Conservation (phyloP, 2,797 vertebrate species). For the Pterois miles region DNA sequence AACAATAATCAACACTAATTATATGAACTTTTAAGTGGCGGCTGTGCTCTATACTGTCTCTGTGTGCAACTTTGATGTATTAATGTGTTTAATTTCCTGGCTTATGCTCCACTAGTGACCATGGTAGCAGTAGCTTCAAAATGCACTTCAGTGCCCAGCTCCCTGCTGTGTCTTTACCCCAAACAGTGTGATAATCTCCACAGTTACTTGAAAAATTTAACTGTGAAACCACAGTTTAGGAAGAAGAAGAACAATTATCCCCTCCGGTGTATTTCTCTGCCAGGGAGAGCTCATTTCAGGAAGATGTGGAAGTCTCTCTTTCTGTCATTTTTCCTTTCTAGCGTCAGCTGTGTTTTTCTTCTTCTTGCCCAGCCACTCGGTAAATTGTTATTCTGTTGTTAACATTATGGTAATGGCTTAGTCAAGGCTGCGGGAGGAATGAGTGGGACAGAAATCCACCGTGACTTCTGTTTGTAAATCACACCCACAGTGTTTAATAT, state of each 20-base stretch:
- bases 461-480: constrained; percentile 49
- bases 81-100: constrained; percentile 13
- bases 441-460: constrained; percentile 47
- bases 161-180: constrained; percentile 24
- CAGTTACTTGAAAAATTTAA: constrained; percentile 28
- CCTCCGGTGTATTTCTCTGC: constrained; percentile 13
- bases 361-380: neutral
- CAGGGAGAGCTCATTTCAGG: constrained; percentile 14
- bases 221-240: constrained; percentile 26
- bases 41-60: neutral
- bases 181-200: constrained; percentile 20
- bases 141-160: neutral
- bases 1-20: neutral
- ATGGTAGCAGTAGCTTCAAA: neutral
- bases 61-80: neutral
- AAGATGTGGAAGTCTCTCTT: neutral
- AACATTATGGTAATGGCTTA: constrained; percentile 35
- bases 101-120: constrained; percentile 7
- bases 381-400: constrained; percentile 31
- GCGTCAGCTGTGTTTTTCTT: neutral
- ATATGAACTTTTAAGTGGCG: neutral
- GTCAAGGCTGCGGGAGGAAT: constrained; percentile 40
- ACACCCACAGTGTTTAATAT: constrained; percentile 27
- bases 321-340: neutral
- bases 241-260: constrained; percentile 1